A percentile compares a stretch with the other conserved stretches of the same genome.
phyloP scores from a whole-genome alignment of 2,113 vertebrate species.

The Callaeas wilsoni region DNA sequence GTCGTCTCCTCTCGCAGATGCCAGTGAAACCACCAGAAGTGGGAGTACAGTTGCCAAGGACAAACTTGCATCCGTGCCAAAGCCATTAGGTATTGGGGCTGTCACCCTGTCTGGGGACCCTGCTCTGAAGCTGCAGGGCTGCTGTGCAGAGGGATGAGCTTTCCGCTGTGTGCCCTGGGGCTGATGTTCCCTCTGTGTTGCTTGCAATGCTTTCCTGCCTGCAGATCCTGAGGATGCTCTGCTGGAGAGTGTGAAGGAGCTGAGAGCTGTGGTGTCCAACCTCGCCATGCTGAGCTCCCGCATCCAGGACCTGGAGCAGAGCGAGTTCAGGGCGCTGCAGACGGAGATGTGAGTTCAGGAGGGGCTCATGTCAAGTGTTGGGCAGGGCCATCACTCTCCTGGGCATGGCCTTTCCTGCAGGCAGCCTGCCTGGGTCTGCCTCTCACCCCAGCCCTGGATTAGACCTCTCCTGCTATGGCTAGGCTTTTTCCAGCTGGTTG shows the following conservation, averaged over 20 bases:
- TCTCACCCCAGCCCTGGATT: background rate
- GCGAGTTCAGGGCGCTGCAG: slow-evolving; percentile 48
- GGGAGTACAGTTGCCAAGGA: slow-evolving; percentile 29
- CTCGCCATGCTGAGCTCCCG: slow-evolving; percentile 43
- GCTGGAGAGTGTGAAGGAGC: background rate
- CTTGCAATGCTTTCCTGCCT: background rate
- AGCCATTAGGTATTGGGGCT: slow-evolving; percentile 45
- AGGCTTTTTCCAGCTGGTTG: background rate
- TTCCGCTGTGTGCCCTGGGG: background rate
- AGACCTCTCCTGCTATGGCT: background rate
- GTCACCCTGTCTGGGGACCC: background rate
- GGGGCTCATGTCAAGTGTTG: rapidly evolving
- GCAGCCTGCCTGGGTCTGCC: background rate
- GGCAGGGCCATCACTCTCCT: rapidly evolving
- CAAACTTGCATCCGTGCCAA: background rate
- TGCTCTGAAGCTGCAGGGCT: background rate
- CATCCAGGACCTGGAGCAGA: slow-evolving; percentile 61
- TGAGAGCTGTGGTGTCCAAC: slow-evolving; percentile 14
- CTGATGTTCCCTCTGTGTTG: rapidly evolving
- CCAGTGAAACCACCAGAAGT: background rate
- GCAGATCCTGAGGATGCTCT: slow-evolving; percentile 26
- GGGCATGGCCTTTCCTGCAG: background rate
- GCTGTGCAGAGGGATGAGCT: background rate
- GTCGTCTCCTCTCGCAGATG: background rate
- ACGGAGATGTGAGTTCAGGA: slow-evolving; percentile 52